phyloP scores from a whole-genome alignment of 2,113 vertebrate species.

The Vulpes lagopus region DNA sequence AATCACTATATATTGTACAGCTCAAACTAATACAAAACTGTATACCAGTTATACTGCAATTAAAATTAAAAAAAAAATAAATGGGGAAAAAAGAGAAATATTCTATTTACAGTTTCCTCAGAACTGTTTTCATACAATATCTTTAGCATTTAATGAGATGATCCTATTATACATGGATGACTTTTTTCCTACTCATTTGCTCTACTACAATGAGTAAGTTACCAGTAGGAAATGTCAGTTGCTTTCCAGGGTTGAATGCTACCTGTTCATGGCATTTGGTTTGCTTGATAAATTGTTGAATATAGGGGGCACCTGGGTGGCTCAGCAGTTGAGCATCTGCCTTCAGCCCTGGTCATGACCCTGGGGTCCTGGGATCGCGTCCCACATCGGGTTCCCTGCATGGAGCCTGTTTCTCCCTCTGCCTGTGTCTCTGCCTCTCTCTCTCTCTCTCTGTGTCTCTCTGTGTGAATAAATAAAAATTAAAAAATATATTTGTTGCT shows the following conservation, averaged over 20 bases:
- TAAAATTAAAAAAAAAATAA: neutral
- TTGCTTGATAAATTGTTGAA: neutral
- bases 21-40: neutral
- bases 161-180: neutral
- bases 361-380: too few relatives aligned
- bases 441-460: too few relatives aligned
- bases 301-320: too few relatives aligned
- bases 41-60: neutral
- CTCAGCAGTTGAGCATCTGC: too few relatives aligned
- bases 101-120: neutral
- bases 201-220: neutral
- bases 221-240: neutral
- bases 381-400: too few relatives aligned
- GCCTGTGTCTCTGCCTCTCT: too few relatives aligned
- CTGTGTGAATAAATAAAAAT: too few relatives aligned
- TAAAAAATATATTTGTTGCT: neutral
- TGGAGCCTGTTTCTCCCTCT: too few relatives aligned
- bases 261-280: neutral
- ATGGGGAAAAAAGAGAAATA: neutral
- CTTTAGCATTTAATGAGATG: neutral
- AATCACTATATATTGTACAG: neutral
- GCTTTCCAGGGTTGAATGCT: neutral
- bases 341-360: too few relatives aligned
- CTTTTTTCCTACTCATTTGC: neutral
- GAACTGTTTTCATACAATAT: neutral